These are phyloP conservation scores for Pogonocherus hispidulus DNA, from an alignment of 2,888 invertebrate genomes.

Conservation along the genomic window DNA sequence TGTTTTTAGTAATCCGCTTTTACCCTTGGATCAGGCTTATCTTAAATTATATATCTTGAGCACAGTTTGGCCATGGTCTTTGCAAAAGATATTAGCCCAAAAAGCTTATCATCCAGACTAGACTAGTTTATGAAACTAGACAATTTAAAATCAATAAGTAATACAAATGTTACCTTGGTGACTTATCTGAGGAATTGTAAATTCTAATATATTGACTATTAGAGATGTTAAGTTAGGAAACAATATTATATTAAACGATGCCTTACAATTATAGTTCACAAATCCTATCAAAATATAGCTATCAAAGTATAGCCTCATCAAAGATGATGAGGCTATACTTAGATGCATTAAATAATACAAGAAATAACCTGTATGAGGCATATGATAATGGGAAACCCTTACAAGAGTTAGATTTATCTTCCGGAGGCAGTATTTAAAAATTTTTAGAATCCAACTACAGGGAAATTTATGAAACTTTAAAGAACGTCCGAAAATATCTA, in stretches of 20 bases:
- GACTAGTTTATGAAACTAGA: too few species aligned
- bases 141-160: slow-evolving; percentile 79
- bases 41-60: slow-evolving; percentile 86
- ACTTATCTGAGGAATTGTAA: slow-evolving; percentile 83
- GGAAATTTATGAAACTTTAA: slow-evolving; percentile 86
- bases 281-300: slow-evolving; percentile 85
- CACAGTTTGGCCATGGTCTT: slow-evolving; percentile 83
- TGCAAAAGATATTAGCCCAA: slow-evolving; percentile 87
- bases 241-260: slow-evolving; percentile 84
- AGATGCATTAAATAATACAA: slow-evolving; percentile 81
- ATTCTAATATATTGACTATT: slow-evolving; percentile 82
- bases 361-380: slow-evolving; percentile 86
- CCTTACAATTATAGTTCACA: slow-evolving; percentile 82
- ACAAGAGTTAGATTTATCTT: slow-evolving; percentile 85
- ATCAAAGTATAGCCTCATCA: too few species aligned
- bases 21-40: slow-evolving; percentile 84
- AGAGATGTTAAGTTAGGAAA: slow-evolving; percentile 85
- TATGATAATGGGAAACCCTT: slow-evolving; percentile 85
- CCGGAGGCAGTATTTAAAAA: slow-evolving; percentile 93
- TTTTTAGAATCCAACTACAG: slow-evolving; percentile 88
- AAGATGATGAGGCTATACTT: slow-evolving; percentile 82
- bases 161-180: slow-evolving; percentile 78
- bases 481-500: slow-evolving; percentile 84
- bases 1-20: slow-evolving; percentile 77
- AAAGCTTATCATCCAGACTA: slow-evolving; percentile 84